Conservation (phyloP, 2,113 vertebrate species). For the Gopherus evgoodei region DNA sequence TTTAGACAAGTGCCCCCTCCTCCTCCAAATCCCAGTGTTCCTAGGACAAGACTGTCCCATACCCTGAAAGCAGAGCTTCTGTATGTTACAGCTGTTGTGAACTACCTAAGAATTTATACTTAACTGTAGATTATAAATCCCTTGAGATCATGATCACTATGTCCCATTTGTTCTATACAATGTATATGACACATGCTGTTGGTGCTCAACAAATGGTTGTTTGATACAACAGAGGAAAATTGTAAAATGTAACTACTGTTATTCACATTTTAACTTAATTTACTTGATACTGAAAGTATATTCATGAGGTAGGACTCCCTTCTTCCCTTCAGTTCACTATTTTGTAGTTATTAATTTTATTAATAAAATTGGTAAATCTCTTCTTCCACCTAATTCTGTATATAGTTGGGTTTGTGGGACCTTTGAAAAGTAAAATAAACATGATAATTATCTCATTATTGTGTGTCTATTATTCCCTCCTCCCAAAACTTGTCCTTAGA, state of each 20-base stretch:
- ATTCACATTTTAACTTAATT: not conserved
- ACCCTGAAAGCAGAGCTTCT: not conserved
- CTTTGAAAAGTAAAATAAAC: not conserved
- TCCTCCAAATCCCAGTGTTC: not conserved
- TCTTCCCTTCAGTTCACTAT: not conserved
- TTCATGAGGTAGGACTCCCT: not conserved
- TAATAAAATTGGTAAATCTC: not conserved
- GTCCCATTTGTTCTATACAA: not conserved
- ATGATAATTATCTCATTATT: not conserved
- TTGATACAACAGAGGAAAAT: not conserved
- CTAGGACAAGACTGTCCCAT: not conserved
- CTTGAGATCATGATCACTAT: not conserved
- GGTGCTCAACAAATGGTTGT: not conserved
- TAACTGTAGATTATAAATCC: not conserved
- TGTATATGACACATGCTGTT: not conserved
- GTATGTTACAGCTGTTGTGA: not conserved
- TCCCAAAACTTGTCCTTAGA: not conserved
- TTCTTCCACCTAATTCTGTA: not conserved
- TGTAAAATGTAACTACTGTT: not conserved
- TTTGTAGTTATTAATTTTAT: not conserved
- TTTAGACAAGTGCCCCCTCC: not conserved
- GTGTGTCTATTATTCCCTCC: not conserved
- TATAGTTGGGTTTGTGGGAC: not conserved
- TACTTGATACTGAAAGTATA: not conserved
- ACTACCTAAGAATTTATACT: not conserved